Evolutionary conservation across 2,888 invertebrate genomes (phyloP).

Genomic region (Dasysyrphus tricinctus): DNA sequence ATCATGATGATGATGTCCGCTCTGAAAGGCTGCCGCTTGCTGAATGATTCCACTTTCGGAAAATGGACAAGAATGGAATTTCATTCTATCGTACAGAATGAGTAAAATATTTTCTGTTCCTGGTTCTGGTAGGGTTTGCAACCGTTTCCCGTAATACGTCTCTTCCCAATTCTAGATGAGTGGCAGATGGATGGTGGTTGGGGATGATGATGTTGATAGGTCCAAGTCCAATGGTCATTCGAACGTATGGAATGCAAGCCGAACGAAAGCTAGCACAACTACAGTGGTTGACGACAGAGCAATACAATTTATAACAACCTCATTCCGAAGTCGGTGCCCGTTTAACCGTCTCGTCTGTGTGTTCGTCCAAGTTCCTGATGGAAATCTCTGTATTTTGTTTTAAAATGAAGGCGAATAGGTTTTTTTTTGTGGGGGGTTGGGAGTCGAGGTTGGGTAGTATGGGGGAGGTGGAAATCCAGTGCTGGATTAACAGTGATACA

Average conservation of each 20-base stretch:
- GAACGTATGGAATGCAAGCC: conserved; percentile 68
- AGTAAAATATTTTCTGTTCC: conserved; percentile 70
- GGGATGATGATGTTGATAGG: conserved; percentile 58
- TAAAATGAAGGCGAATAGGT: conserved; percentile 56
- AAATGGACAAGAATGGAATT: conserved; percentile 76
- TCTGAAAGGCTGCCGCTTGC: conserved; percentile 47
- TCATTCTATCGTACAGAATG: conserved; percentile 65
- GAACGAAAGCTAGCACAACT: conserved; percentile 21
- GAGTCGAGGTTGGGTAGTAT: no score
- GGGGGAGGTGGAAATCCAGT: neutral
- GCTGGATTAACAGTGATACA: neutral
- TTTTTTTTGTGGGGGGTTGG: neutral
- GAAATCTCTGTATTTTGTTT: conserved; percentile 72
- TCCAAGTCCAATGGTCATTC: conserved; percentile 56
- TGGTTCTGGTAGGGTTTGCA: conserved; percentile 11
- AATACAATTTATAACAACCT: conserved; percentile 75
- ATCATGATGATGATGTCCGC: conserved; percentile 65
- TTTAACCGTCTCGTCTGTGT: neutral
- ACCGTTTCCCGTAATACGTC: neutral
- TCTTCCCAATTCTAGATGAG: neutral
- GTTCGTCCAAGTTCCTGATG: neutral
- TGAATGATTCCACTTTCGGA: conserved; percentile 67
- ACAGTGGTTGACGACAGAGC: conserved; percentile 50
- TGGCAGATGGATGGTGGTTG: conserved; percentile 4
- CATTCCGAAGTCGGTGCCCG: conserved; percentile 32